A percentile compares a stretch with the other conserved stretches of the same genome.
phyloP scores from a whole-genome alignment of 2,113 vertebrate genomes.

The Gallinago undulata region DNA sequence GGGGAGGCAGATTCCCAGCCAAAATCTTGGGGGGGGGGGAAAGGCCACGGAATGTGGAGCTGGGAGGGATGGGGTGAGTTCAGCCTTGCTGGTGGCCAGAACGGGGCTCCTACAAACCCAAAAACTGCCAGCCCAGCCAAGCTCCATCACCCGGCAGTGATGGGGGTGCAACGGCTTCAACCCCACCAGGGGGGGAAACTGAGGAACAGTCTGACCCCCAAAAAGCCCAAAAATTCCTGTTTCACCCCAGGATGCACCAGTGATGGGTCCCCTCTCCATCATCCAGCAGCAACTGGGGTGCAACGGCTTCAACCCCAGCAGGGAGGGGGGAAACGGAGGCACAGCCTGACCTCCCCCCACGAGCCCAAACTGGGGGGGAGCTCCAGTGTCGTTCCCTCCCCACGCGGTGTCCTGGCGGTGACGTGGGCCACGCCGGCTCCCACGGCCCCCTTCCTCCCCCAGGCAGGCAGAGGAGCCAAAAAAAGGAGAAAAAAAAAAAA shows the following conservation, averaged over 20 bases:
- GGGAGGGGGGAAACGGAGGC: no score
- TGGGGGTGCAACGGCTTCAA: no score
- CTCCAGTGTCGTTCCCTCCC: background rate
- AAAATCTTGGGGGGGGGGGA: background rate
- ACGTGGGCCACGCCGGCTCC: background rate
- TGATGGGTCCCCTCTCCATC: no score
- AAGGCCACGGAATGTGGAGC: accelerated
- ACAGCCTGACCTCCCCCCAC: no score
- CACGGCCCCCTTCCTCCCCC: background rate
- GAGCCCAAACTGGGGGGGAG: background rate
- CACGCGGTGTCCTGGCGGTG: background rate
- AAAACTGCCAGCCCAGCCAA: background rate
- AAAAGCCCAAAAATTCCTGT: no score
- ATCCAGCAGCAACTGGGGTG: no score
- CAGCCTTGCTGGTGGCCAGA: background rate
- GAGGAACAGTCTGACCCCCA: no score
- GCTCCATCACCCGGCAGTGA: no score
- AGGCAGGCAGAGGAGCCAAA: background rate
- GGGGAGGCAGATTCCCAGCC: background rate
- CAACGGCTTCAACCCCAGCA: no score
- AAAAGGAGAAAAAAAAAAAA: background rate
- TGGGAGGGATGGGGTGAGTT: background rate
- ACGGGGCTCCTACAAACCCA: background rate
- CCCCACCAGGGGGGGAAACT: no score
- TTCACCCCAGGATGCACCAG: no score